Percentiles rank a stretch among this genome's conserved stretches.
Evolutionary conservation across 2,113 vertebrate genomes (phyloP).

Genomic region (Zosterops pallidus): DNA sequence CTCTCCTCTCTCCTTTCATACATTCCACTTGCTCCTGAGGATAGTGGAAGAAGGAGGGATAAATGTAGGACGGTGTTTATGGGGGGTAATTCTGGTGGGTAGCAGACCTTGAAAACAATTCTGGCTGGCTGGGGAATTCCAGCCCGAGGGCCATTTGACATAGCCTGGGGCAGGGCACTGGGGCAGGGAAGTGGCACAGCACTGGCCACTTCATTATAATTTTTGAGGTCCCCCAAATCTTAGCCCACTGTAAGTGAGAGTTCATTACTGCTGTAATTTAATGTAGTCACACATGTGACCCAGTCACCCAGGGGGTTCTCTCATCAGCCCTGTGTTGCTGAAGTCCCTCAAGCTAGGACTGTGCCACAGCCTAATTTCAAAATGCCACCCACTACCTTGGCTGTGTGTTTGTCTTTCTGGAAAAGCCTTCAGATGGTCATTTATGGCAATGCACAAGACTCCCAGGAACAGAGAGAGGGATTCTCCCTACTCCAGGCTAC

Average conservation of each 20-base stretch:
- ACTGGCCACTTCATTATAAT: neutral
- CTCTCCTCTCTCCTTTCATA: neutral
- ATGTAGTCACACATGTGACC: neutral
- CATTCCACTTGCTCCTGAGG: neutral
- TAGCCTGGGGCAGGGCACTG: neutral
- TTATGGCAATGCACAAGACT: neutral
- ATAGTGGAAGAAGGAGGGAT: neutral
- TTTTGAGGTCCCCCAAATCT: neutral
- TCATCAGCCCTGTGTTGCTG: neutral
- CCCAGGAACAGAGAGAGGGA: neutral
- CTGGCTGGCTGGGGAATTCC: neutral
- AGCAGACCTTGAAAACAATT: neutral
- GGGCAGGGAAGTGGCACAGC: neutral
- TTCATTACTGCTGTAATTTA: neutral
- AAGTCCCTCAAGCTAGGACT: neutral
- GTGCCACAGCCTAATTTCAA: neutral
- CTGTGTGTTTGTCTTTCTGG: neutral
- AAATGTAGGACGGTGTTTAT: neutral
- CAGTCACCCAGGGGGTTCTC: neutral
- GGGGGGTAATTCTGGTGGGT: neutral
- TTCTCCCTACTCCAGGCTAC: neutral
- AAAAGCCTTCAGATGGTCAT: neutral
- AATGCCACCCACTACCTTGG: neutral
- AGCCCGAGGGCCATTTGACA: neutral
- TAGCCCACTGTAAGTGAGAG: neutral